Conservation (phyloP, 2,888 invertebrate species). For the Drosophila siamana region DNA sequence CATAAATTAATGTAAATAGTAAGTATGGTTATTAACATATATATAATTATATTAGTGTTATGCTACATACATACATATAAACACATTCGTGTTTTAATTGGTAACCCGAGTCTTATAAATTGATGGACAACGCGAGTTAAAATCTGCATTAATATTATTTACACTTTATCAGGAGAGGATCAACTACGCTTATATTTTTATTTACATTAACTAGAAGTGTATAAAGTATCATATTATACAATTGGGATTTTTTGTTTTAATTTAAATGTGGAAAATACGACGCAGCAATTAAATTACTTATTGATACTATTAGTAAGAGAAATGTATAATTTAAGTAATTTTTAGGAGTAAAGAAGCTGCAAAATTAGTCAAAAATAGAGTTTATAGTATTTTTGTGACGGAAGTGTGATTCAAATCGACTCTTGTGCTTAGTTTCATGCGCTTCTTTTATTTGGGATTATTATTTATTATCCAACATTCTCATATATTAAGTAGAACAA, state of each 20-base stretch:
- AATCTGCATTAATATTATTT: conserved; percentile 59
- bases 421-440: conserved; percentile 72
- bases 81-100: conserved; percentile 30
- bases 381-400: conserved; percentile 40
- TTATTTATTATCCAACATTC: conserved; percentile 44
- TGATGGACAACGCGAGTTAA: conserved; percentile 31
- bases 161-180: conserved; percentile 40
- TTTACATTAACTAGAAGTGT: conserved; percentile 53
- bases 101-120: conserved; percentile 27
- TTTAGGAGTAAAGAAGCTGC: conserved; percentile 53
- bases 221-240: conserved; percentile 9
- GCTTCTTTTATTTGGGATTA: conserved; percentile 44
- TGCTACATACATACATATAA: conserved; percentile 59
- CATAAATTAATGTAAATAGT: conserved; percentile 3
- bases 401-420: conserved; percentile 50
- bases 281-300: conserved; percentile 67
- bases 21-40: conserved; percentile 26
- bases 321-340: conserved; percentile 39
- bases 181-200: conserved; percentile 60
- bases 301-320: conserved; percentile 50
- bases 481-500: conserved; percentile 55
- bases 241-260: conserved; percentile 33
- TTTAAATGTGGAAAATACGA: conserved; percentile 48
- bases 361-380: conserved; percentile 64
- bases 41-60: conserved; percentile 41